Conservation (phyloP, 2,797 vertebrate species). For the Coregonus sp. region DNA sequence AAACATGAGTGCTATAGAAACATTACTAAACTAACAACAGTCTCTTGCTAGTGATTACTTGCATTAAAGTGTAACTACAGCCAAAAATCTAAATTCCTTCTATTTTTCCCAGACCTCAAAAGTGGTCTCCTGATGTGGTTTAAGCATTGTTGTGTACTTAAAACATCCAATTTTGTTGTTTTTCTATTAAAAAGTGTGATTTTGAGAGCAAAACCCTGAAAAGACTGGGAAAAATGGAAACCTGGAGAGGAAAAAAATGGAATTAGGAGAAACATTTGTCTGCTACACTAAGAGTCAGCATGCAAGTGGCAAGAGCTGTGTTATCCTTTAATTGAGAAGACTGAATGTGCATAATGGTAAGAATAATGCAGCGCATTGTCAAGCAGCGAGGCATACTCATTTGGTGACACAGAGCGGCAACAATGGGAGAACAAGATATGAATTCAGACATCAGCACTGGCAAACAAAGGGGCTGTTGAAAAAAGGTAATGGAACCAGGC, state of each 20-base stretch:
- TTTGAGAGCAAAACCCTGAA: too few species aligned
- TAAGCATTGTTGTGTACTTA: too few species aligned
- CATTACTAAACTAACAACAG: too few species aligned
- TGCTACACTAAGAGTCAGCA: conserved; percentile 51
- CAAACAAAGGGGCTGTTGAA: conserved; percentile 71
- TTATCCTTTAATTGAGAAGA: conserved; percentile 73
- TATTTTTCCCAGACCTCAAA: too few species aligned
- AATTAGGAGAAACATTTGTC: conserved; percentile 66
- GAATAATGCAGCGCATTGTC: conserved; percentile 70
- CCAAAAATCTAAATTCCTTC: too few species aligned
- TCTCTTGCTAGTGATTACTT: too few species aligned
- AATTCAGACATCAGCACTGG: conserved; percentile 71
- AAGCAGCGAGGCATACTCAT: conserved; percentile 57
- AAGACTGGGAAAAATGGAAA: conserved; percentile 41
- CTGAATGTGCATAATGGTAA: conserved; percentile 51
- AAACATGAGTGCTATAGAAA: too few species aligned
- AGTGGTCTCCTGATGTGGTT: too few species aligned
- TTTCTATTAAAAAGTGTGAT: too few species aligned
- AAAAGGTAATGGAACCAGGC: conserved; percentile 73
- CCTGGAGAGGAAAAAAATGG: too few species aligned
- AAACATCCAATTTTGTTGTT: too few species aligned
- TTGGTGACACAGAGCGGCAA: conserved; percentile 58
- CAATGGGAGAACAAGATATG: conserved; percentile 70
- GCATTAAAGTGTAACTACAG: too few species aligned
- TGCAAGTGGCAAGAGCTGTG: conserved; percentile 64